Base-by-base conservation (phyloP, 2,888 invertebrate species). In the Lasioglossum oenotherae region DNA sequence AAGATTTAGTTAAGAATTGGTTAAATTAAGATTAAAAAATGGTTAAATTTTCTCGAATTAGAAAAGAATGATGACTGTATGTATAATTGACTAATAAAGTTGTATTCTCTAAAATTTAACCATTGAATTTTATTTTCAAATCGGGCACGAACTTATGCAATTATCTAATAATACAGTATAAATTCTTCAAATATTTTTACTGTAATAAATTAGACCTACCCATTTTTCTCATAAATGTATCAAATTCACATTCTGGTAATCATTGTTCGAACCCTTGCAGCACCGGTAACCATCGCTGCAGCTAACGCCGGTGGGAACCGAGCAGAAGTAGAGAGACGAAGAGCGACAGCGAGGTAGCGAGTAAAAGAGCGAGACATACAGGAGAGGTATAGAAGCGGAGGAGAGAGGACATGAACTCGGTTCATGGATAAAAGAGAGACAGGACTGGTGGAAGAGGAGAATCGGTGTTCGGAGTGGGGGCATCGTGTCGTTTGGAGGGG, bases 401-500 rank as follows among this genome's bases (percentile, higher is more conserved):
- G 0, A 35, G 4, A 78, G 38, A 64, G 46, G 64, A 19, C 49
- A 71, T 44, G 27, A 0, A 16, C 10, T 38, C 44, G 8, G 53
- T 23, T 35, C 67, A 8, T 14, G 8, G 73, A 19, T 41, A 44
- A 23, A 78, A 80, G 16, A 60, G 27, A n/a, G 38, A 41, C 4
- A 12, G 67, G 0, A n/a, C 16, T 60, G 41, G 49, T 53, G 80
- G 75, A 8, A 14, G 35, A 6, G 53, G 69, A 38, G 57, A n/a
- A 31, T 8, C 19, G 19, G 0, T 64, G 46, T 23, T 4, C 31
- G 49, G 74, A 78, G 71, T 19, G 67, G 73, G 53, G 78, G 80
- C 19, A 23, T 57, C 35, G 27, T 27, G 41, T 27, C 35, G n/a
- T 12, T 44, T 67, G 84, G 78, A 31, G 72, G 84, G 87, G 81